These are phyloP conservation scores for Lonchura striata DNA, from an alignment of 2,113 vertebrate genomes.

Conservation along the genomic window DNA sequence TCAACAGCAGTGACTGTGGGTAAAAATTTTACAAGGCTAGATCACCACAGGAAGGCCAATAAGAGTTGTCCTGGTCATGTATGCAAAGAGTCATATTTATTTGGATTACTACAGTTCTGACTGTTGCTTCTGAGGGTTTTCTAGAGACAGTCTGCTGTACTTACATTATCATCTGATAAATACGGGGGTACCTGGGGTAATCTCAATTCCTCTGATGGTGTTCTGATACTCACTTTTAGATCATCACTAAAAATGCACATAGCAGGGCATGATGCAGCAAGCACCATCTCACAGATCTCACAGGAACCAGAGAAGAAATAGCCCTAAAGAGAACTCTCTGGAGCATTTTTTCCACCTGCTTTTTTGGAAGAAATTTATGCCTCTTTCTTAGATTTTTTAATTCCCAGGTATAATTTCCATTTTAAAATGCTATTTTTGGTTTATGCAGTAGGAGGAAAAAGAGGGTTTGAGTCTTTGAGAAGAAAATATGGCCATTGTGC, in stretches of 20 bases:
- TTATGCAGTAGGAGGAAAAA: neutral
- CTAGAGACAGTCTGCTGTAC: neutral
- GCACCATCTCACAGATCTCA: neutral
- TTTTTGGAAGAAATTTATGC: neutral
- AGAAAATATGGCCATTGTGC: neutral
- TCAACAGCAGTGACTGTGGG: conserved; percentile 49
- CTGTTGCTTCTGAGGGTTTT: neutral
- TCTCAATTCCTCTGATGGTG: neutral
- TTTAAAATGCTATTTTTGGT: neutral
- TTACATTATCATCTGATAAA: neutral
- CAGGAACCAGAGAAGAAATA: neutral
- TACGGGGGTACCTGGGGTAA: neutral
- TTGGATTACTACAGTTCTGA: neutral
- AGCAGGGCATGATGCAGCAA: neutral
- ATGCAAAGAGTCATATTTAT: neutral
- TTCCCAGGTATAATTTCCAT: neutral
- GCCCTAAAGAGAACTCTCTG: neutral
- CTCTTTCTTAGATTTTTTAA: neutral
- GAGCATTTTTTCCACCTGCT: neutral
- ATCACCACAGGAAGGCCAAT: neutral
- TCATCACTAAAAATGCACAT: neutral
- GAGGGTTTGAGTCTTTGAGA: neutral
- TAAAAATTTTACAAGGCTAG: neutral
- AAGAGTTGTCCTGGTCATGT: neutral
- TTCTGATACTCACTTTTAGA: neutral